Base-by-base conservation (phyloP, 1,140 invertebrate species). In the Microplitis mediator region DNA sequence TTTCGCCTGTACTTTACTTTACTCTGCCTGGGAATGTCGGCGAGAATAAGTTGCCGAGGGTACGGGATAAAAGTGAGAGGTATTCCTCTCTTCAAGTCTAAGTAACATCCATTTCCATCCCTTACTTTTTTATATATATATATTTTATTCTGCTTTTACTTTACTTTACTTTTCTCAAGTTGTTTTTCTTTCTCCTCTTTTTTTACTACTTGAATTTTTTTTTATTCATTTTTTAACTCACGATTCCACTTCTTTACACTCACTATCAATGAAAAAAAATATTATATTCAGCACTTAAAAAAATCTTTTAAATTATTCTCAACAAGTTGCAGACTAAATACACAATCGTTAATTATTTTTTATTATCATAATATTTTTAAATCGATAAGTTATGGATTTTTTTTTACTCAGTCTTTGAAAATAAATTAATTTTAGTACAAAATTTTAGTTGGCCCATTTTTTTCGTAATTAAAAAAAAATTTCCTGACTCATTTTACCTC, bases 101-200 rank as follows among this genome's bases (percentile, higher is more conserved):
- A 80, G 80, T 76, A 80, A 80, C 79, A 81, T 79, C 76, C 79
- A 80, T 79, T 80, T 77, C 73, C 75, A 75, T 71, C 75, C 65
- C 31, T 71, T 71, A 70, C 72, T 58, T 50, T 67, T 56, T 74
- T 72, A 67, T 65, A 16, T 39, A 34, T 35, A 52, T 62, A 32
- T 39, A 39, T 50, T 16, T 23, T 36, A 52, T 60, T 36, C 64
- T 73, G 61, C 77, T 71, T 72, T 73, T 77, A 45, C 39, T 45
- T 45, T 9, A 45, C 39, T 78, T 73, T 80, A 80, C 76, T 80
- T 78, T 80, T 74, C 75, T 79, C 77, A 75, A 79, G 35, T 62
- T 35, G 60, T 36, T 35, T 62, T 35, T 62, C 34, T 56, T 56
- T 56, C 52, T 16, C n/a, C 23, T 56, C 16, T n/a, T 56, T 16